Percentiles rank a stretch among this genome's conserved stretches.
These are phyloP conservation scores for Thecocarcelia acutangulata DNA, from an alignment of 2,888 invertebrate genomes.

Conservation along the genomic window DNA sequence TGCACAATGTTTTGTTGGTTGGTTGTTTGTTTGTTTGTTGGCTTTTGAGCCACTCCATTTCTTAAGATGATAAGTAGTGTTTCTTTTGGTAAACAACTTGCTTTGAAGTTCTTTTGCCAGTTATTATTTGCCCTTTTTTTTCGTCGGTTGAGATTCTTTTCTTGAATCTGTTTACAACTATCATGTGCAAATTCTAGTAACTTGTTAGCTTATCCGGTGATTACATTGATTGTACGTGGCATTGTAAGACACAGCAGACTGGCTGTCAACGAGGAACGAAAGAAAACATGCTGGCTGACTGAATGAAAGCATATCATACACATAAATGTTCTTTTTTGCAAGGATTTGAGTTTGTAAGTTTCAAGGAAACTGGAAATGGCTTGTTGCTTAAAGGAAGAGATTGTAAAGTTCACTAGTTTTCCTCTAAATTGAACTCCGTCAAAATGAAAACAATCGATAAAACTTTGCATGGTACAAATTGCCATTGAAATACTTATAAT, in stretches of 20 bases:
- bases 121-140: slow-evolving; percentile 30
- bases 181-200: slow-evolving; percentile 79
- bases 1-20: slow-evolving; percentile 56
- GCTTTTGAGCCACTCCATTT: background rate
- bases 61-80: slow-evolving; percentile 48
- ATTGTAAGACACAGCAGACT: slow-evolving; percentile 47
- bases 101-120: slow-evolving; percentile 53
- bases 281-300: slow-evolving; percentile 8
- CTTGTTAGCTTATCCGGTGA: slow-evolving; percentile 82
- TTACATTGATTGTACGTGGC: slow-evolving; percentile 81
- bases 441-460: too few relatives aligned
- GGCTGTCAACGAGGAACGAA: slow-evolving; percentile 24
- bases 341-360: background rate
- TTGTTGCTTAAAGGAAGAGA: too few relatives aligned
- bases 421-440: too few relatives aligned
- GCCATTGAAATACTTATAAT: too few relatives aligned
- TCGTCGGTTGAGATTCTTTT: slow-evolving; percentile 27
- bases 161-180: slow-evolving; percentile 51
- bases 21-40: slow-evolving; percentile 20
- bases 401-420: too few relatives aligned
- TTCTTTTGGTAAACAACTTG: slow-evolving; percentile 39
- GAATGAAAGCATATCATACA: background rate
- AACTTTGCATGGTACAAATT: too few relatives aligned
- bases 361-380: background rate
- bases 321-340: slow-evolving; percentile 33